phyloP scores from a whole-genome alignment of 2,888 invertebrate genomes.

The Rotaria sp. region DNA sequence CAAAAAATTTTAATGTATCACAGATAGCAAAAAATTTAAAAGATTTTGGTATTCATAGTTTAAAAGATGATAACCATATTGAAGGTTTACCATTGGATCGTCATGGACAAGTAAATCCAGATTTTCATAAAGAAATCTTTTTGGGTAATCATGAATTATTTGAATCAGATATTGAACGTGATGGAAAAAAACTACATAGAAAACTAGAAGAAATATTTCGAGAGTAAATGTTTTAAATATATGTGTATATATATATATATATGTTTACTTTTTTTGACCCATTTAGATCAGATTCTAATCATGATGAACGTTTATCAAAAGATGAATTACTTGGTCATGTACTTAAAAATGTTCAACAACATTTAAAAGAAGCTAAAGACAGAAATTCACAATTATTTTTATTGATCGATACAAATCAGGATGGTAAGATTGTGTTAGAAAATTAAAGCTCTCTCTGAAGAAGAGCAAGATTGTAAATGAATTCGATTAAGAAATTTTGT shows the following conservation, averaged over 20 bases:
- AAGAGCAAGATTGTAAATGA: too few species aligned
- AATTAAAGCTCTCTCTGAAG: too few species aligned
- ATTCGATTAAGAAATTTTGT: too few species aligned
- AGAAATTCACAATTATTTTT: background rate
- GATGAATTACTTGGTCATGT: background rate
- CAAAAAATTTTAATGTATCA: background rate
- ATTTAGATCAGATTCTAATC: background rate
- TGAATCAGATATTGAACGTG: background rate
- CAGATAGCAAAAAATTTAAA: background rate
- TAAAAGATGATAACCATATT: slow-evolving; percentile 6
- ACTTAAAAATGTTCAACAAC: background rate
- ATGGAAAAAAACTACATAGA: background rate
- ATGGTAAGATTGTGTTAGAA: background rate
- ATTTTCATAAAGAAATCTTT: slow-evolving; percentile 18
- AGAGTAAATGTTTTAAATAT: background rate
- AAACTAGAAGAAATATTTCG: background rate
- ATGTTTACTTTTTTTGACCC: background rate
- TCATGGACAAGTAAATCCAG: background rate
- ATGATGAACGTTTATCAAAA: background rate
- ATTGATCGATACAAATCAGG: background rate
- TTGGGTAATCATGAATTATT: slow-evolving; percentile 27
- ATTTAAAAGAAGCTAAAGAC: background rate
- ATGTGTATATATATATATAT: background rate
- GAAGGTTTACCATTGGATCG: slow-evolving; percentile 11
- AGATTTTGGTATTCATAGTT: background rate